phyloP scores from a whole-genome alignment of 2,797 vertebrate species.

The Arrhamphus sclerolepis region DNA sequence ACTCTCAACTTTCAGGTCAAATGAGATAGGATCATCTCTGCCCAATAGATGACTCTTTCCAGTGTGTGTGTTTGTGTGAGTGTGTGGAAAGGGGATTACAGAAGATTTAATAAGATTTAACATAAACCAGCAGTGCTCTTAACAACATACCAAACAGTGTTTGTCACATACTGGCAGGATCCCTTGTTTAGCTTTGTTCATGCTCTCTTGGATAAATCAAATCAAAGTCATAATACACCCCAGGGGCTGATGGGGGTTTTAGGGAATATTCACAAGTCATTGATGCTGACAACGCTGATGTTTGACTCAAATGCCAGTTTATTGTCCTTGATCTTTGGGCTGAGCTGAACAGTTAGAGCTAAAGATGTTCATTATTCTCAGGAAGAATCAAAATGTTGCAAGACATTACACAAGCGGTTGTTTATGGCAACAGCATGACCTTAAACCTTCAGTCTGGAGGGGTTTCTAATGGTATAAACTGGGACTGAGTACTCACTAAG shows the following conservation, averaged over 20 bases:
- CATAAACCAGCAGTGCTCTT: constrained; percentile 14
- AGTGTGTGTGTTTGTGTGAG: too few relatives aligned
- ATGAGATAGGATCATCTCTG: too few relatives aligned
- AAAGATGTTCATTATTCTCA: too few relatives aligned
- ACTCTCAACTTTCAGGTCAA: too few relatives aligned
- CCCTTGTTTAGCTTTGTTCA: constrained; percentile 37
- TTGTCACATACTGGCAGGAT: constrained; percentile 36
- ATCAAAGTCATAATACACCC: constrained; percentile 39
- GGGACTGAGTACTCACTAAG: neutral
- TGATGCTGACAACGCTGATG: too few relatives aligned
- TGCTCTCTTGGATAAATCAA: constrained; percentile 35
- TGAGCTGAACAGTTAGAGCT: neutral
- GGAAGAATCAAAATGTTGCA: too few relatives aligned
- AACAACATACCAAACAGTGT: constrained; percentile 28
- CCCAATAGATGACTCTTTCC: too few relatives aligned
- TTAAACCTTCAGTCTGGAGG: neutral
- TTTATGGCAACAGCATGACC: neutral
- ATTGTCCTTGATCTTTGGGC: neutral
- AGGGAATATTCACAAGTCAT: neutral
- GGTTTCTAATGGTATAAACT: neutral
- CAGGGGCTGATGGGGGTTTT: constrained; percentile 18
- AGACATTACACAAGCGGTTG: neutral
- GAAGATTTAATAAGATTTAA: too few relatives aligned
- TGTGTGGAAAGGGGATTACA: too few relatives aligned
- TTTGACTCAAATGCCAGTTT: constrained; percentile 7